Conservation (phyloP, 2,888 invertebrate genomes). For the Volucella inflata region DNA sequence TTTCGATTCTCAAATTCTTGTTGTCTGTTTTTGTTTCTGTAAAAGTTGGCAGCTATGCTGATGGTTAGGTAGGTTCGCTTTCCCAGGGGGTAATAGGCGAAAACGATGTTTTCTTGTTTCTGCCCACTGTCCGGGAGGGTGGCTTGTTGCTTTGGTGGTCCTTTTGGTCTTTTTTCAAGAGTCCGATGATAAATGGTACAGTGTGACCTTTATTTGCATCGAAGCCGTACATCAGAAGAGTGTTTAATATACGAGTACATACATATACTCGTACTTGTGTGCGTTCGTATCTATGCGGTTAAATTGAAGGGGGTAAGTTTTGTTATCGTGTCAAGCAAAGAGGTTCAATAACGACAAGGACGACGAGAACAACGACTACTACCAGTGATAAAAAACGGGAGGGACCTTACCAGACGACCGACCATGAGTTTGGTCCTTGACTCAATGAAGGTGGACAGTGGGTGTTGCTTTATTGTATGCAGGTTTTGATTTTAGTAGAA, state of each 20-base stretch:
- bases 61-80: not conserved
- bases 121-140: not conserved
- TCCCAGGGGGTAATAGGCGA: slow-evolving; percentile 14
- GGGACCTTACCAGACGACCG: not conserved
- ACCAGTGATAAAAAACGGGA: not conserved
- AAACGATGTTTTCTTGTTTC: slow-evolving; percentile 19
- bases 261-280: not conserved
- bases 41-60: not conserved
- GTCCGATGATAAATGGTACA: slow-evolving; percentile 40
- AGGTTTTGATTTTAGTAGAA: too few species aligned
- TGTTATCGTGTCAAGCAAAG: not conserved
- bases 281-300: not conserved
- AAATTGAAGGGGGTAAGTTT: not conserved
- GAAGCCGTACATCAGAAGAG: slow-evolving; percentile 7
- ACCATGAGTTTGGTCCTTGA: too few species aligned
- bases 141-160: not conserved
- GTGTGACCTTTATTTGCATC: slow-evolving; percentile 32
- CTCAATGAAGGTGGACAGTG: too few species aligned
- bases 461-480: not conserved
- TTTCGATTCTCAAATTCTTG: slow-evolving; percentile 3
- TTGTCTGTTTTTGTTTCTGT: not conserved
- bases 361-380: too few species aligned
- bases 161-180: not conserved
- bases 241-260: too few species aligned
- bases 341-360: not conserved